A percentile compares a stretch with the other conserved stretches of the same genome.
These are phyloP conservation scores for Chymomyza costata DNA, from an alignment of 1,140 invertebrate genomes.

Conservation along the genomic window DNA sequence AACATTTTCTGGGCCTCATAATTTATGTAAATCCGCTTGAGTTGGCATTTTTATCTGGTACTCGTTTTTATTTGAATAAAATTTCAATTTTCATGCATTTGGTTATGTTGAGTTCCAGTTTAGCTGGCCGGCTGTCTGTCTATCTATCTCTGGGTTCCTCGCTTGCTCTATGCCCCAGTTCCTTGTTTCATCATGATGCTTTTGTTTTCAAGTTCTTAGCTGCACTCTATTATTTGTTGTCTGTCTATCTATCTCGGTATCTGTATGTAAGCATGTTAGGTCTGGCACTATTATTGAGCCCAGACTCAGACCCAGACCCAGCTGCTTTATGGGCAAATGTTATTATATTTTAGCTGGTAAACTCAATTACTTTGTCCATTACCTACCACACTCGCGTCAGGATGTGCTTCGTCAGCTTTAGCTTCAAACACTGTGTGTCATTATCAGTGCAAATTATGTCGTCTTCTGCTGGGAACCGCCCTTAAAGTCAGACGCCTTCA, in stretches of 20 bases:
- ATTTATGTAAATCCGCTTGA: slow-evolving; percentile 57
- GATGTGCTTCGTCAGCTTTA: slow-evolving; percentile 5
- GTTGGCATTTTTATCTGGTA: slow-evolving; percentile 25
- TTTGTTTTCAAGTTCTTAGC: too few relatives aligned
- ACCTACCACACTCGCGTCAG: slow-evolving; percentile 16
- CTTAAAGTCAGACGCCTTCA: neutral
- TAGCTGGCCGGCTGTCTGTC: slow-evolving; percentile 16
- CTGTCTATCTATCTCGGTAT: neutral
- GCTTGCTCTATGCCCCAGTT: neutral
- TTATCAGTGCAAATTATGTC: slow-evolving; percentile 53
- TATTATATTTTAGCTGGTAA: slow-evolving; percentile 39
- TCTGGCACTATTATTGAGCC: too few relatives aligned
- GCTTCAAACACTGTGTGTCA: slow-evolving; percentile 22
- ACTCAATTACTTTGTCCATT: slow-evolving; percentile 53
- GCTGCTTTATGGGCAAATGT: slow-evolving; percentile 10
- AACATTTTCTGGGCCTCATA: slow-evolving; percentile 33
- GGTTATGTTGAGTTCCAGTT: slow-evolving; percentile 4
- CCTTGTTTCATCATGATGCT: too few relatives aligned
- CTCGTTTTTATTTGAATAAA: slow-evolving; percentile 53
- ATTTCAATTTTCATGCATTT: slow-evolving; percentile 65
- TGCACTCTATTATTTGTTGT: neutral
- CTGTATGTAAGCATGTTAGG: neutral
- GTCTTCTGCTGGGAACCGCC: too few relatives aligned
- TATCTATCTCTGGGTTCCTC: slow-evolving; percentile 21
- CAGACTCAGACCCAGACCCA: too few relatives aligned